Evolutionary conservation across 53 echinoderm and acorn worm species (phyloP).

Genomic region (Antedon mediterranea): DNA sequence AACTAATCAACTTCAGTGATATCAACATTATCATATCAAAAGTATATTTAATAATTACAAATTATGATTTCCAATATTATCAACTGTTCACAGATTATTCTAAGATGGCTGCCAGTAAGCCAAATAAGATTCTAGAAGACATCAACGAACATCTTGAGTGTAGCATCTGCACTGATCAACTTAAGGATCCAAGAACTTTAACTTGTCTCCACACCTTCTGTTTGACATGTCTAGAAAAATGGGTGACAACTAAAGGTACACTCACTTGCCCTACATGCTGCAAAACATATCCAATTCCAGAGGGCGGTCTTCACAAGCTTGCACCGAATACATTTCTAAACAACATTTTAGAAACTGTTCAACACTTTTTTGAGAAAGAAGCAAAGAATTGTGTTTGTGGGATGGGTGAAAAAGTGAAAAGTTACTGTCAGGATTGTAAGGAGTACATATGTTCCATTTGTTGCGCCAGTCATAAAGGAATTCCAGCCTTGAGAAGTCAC

Average conservation of each 20-base stretch:
- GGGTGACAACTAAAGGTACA: background rate
- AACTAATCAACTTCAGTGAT: no score
- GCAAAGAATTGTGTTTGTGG: background rate
- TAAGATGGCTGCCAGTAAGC: background rate
- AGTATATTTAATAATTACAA: no score
- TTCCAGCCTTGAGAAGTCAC: background rate
- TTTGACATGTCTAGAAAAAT: background rate
- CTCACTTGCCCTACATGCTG: background rate
- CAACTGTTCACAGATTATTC: background rate
- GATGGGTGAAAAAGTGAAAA: background rate
- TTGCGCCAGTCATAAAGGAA: background rate
- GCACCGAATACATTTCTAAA: background rate
- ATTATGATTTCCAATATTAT: background rate
- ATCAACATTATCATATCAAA: no score
- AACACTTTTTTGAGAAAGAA: background rate
- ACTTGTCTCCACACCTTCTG: constrained; percentile 1
- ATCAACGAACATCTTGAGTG: background rate
- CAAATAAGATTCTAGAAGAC: background rate
- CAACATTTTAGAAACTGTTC: background rate
- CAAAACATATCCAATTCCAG: background rate
- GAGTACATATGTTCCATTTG: background rate
- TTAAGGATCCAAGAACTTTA: background rate
- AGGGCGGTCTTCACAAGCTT: background rate
- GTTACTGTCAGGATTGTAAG: background rate
- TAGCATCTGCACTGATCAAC: background rate